Percentiles rank a stretch among this genome's conserved stretches.
phyloP scores from a whole-genome alignment of 2,797 vertebrate species.

The Psittacula derbiana region DNA sequence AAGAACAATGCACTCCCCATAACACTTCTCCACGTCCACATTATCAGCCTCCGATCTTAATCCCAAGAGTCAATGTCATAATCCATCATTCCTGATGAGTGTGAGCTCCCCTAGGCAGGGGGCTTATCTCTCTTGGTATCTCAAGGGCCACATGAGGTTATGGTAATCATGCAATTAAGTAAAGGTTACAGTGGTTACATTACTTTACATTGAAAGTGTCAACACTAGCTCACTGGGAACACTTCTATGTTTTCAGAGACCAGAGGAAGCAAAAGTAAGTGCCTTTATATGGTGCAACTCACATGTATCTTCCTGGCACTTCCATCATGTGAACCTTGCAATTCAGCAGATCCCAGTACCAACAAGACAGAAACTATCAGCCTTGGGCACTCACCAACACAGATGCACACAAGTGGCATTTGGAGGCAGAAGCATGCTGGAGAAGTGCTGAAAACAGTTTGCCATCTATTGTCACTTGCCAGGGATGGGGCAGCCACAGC shows the following conservation, averaged over 20 bases:
- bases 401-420: background rate
- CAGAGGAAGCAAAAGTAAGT: background rate
- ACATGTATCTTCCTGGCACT: background rate
- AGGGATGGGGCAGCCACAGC: background rate
- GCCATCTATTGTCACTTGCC: background rate
- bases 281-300: background rate
- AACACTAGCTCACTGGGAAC: background rate
- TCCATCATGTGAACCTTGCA: background rate
- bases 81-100: constrained; percentile 16
- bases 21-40: background rate
- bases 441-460: background rate
- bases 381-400: background rate
- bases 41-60: constrained; percentile 29
- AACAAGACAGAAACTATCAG: background rate
- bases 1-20: background rate
- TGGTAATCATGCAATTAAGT: background rate
- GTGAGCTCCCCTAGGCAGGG: constrained; percentile 19
- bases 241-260: background rate
- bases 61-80: constrained; percentile 15
- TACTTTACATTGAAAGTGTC: background rate
- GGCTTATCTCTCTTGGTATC: constrained; percentile 6
- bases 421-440: background rate
- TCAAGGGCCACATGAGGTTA: background rate
- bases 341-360: background rate
- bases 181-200: constrained; percentile 28